phyloP scores from a whole-genome alignment of 2,888 invertebrate species.

The Lasioglossum malachurum region DNA sequence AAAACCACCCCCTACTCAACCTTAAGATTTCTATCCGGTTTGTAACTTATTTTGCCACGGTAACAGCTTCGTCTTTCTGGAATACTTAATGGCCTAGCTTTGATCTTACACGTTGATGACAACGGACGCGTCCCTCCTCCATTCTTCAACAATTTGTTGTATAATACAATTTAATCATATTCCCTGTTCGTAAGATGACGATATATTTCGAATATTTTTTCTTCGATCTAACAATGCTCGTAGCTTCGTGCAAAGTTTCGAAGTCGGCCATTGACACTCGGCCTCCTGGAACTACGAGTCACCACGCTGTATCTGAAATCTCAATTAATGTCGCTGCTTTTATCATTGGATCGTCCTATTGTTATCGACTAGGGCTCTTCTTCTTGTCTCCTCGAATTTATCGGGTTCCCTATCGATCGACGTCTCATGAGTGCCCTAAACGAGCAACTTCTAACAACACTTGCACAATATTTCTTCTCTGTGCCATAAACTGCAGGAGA shows the following conservation, averaged over 20 bases:
- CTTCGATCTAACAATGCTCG: background rate
- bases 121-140: background rate
- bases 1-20: slow-evolving; percentile 37
- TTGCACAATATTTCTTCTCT: background rate
- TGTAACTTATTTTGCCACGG: slow-evolving; percentile 8
- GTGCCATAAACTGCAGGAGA: background rate
- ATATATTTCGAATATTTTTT: background rate
- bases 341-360: slow-evolving; percentile 79
- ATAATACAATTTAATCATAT: background rate
- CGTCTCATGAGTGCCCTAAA: slow-evolving; percentile 1
- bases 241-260: background rate
- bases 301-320: slow-evolving; percentile 79
- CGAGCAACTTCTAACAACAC: background rate
- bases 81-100: background rate
- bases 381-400: slow-evolving; percentile 65
- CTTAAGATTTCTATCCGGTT: slow-evolving; percentile 15
- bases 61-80: slow-evolving; percentile 7
- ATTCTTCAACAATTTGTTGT: background rate
- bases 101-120: background rate
- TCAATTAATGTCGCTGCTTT: slow-evolving; percentile 81
- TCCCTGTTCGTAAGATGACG: background rate
- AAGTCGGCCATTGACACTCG: background rate
- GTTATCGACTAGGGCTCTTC: slow-evolving; percentile 76
- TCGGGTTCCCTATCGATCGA: slow-evolving; percentile 43
- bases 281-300: slow-evolving; percentile 44